Conservation (phyloP, 2,113 vertebrate species). For the Conger conger region DNA sequence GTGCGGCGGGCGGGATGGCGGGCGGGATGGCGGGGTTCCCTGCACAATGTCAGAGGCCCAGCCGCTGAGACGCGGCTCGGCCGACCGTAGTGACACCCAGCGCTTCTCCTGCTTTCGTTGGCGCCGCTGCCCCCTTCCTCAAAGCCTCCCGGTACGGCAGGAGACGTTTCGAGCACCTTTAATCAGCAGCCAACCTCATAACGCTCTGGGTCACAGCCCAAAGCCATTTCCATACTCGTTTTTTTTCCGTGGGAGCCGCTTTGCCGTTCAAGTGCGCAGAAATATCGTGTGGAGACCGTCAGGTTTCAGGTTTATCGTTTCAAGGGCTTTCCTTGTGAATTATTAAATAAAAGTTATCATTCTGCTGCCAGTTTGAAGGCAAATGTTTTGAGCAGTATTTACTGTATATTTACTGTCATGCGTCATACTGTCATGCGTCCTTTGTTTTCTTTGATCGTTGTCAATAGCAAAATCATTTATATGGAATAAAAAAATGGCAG, state of each 20-base stretch:
- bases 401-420: no score
- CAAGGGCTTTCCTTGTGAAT: background rate
- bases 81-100: conserved; percentile 25
- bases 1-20: background rate
- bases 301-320: background rate
- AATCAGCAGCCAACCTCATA: conserved; percentile 25
- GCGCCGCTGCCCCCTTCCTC: background rate
- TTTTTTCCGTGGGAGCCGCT: background rate
- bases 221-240: conserved; percentile 22
- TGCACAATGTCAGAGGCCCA: conserved; percentile 15
- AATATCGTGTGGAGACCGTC: background rate
- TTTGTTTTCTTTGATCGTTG: background rate
- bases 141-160: conserved; percentile 8
- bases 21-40: background rate
- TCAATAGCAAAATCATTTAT: background rate
- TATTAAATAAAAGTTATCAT: background rate
- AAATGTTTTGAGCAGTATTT: background rate
- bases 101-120: conserved; percentile 25
- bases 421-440: background rate
- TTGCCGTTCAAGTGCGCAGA: background rate
- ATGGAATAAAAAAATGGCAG: background rate
- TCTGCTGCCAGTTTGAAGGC: background rate
- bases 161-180: conserved; percentile 15
- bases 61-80: conserved; percentile 4
- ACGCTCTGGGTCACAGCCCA: conserved; percentile 12